These are phyloP conservation scores for Leucophenga varia DNA, from an alignment of 1,140 invertebrate species.

Conservation along the genomic window DNA sequence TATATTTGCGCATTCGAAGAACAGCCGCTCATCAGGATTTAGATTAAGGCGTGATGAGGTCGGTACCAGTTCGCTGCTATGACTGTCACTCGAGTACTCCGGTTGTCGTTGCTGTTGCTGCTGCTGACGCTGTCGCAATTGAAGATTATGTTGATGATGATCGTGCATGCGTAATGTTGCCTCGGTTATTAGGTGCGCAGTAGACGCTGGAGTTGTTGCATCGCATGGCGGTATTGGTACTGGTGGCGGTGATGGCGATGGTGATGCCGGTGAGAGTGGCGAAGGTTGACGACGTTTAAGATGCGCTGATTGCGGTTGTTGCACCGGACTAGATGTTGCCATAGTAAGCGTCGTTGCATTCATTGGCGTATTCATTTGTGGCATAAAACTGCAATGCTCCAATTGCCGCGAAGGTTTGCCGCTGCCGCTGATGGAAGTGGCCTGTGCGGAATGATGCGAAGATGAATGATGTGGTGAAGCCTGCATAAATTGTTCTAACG, in stretches of 20 bases:
- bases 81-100: conserved; percentile 19
- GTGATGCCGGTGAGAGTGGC: no score
- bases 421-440: no score
- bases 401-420: no score
- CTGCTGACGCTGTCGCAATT: not conserved
- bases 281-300: no score
- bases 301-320: no score
- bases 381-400: no score
- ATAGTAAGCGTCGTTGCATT: no score
- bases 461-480: no score
- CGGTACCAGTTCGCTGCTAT: conserved; percentile 13
- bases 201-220: not conserved
- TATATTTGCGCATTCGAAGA: conserved; percentile 55
- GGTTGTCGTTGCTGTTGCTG: not conserved
- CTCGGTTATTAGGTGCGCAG: conserved; percentile 35
- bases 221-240: not conserved
- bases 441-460: no score
- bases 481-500: no score
- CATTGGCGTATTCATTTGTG: no score
- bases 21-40: conserved; percentile 53
- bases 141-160: conserved; percentile 21
- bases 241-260: not conserved
- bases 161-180: conserved; percentile 35
- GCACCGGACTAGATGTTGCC: no score
- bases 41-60: conserved; percentile 36